These are phyloP conservation scores for Zaprionus lineosus DNA, from an alignment of 2,888 invertebrate species.

Conservation along the genomic window DNA sequence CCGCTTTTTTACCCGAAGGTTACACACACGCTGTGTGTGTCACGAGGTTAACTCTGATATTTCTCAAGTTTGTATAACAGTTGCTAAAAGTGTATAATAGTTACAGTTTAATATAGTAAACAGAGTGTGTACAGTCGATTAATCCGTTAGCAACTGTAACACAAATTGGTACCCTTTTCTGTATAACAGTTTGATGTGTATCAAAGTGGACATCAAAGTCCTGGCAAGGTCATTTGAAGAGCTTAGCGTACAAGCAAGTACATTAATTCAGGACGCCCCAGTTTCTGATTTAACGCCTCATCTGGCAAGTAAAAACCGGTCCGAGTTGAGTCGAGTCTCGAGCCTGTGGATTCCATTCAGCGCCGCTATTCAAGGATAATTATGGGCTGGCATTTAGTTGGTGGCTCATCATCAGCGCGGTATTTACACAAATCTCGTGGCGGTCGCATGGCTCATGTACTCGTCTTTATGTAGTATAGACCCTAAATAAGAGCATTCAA, in stretches of 20 bases:
- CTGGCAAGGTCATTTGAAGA: conserved; percentile 31
- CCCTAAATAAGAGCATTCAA: conserved; percentile 62
- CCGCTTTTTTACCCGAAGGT: no score
- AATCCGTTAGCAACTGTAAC: no score
- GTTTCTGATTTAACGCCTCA: conserved; percentile 28
- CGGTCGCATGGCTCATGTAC: conserved; percentile 10
- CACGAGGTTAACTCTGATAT: not conserved
- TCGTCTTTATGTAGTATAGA: conserved; percentile 7
- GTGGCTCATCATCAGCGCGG: conserved; percentile 56
- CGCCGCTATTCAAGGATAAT: conserved; percentile 45
- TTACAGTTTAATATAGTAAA: no score
- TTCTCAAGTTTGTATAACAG: conserved; percentile 5
- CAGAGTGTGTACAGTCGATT: no score
- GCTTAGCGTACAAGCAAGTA: conserved; percentile 16
- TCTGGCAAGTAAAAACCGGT: conserved; percentile 1
- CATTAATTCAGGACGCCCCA: conserved; percentile 30
- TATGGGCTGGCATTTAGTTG: conserved; percentile 12
- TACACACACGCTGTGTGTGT: conserved; percentile 8
- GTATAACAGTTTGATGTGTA: no score
- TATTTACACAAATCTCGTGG: conserved; percentile 70
- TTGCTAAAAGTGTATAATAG: not conserved
- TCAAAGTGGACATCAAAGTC: not conserved
- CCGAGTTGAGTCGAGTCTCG: not conserved
- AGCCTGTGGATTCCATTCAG: conserved; percentile 24
- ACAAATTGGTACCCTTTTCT: no score